phyloP scores from a whole-genome alignment of 2,888 invertebrate species.

The Anodontia alba region DNA sequence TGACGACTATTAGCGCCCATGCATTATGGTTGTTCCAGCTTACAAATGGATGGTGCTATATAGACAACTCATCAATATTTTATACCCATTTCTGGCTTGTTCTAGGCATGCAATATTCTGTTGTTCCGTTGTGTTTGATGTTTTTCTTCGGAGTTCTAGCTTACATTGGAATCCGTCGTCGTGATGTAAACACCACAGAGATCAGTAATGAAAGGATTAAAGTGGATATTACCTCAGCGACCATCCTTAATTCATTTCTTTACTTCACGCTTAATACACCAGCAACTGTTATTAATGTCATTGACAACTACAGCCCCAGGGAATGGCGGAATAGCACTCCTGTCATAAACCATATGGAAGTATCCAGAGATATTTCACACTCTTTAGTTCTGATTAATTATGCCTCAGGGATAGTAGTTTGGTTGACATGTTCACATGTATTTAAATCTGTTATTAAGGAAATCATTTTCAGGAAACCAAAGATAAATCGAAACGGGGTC shows the following conservation, averaged over 20 bases:
- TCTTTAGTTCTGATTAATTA: conserved; percentile 4
- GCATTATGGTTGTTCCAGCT: conserved; percentile 79
- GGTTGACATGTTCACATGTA: not conserved
- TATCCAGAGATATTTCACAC: not conserved
- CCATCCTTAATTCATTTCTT: conserved; percentile 23
- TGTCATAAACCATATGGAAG: not conserved
- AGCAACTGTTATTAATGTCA: conserved; percentile 36
- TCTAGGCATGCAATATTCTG: conserved; percentile 2
- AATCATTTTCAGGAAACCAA: not conserved
- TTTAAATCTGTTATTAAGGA: not conserved
- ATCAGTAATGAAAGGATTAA: not conserved
- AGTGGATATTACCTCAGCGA: not conserved
- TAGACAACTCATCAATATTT: not conserved
- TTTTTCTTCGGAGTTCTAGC: conserved; percentile 10
- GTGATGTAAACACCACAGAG: not conserved
- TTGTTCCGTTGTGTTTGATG: not conserved
- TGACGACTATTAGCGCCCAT: conserved; percentile 75
- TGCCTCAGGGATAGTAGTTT: not conserved
- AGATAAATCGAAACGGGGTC: not conserved
- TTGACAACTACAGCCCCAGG: conserved; percentile 12
- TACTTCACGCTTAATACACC: conserved; percentile 61
- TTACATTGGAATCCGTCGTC: not conserved
- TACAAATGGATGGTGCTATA: conserved; percentile 13
- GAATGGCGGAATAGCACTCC: not conserved
- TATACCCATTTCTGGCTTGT: conserved; percentile 5